Percentiles rank a stretch among this genome's conserved stretches.
phyloP scores from a whole-genome alignment of 1,140 invertebrate genomes.

The Anoplolepis gracilipes region DNA sequence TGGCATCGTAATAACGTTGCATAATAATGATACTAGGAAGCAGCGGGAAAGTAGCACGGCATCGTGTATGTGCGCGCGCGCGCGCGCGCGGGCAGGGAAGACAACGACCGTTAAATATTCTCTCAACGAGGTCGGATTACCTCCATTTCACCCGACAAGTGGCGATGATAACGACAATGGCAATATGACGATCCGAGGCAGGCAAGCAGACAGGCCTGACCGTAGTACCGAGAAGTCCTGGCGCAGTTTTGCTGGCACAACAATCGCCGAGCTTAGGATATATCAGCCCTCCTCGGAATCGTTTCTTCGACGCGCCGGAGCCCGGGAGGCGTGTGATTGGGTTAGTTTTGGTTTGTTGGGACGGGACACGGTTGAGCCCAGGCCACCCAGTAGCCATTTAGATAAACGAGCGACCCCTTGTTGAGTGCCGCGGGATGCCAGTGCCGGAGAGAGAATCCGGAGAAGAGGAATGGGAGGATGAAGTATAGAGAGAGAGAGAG shows the following conservation, averaged over 20 bases:
- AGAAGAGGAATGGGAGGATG: constrained; percentile 16
- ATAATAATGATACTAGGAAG: constrained; percentile 76
- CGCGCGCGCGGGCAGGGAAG: constrained; percentile 22
- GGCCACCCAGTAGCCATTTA: constrained; percentile 86
- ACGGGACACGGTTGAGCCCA: constrained; percentile 67
- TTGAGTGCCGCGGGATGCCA: constrained; percentile 79
- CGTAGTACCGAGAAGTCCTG: constrained; percentile 42
- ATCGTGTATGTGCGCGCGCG: constrained; percentile 46
- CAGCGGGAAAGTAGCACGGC: constrained; percentile 71
- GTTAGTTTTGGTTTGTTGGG: constrained; percentile 80
- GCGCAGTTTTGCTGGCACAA: constrained; percentile 49
- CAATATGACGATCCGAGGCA: constrained; percentile 51
- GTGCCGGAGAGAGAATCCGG: constrained; percentile 22
- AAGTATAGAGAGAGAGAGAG: constrained; percentile 4
- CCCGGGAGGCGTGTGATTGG: constrained; percentile 76
- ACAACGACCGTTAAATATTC: constrained; percentile 72
- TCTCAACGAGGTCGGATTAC: constrained; percentile 76
- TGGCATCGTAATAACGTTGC: constrained; percentile 68
- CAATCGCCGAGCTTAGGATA: constrained; percentile 56
- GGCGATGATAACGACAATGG: constrained; percentile 53
- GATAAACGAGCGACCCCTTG: constrained; percentile 84
- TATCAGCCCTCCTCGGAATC: constrained; percentile 56
- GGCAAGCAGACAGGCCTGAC: neutral
- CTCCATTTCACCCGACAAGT: constrained; percentile 70
- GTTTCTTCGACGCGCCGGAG: constrained; percentile 67